Evolutionary conservation across 2,113 vertebrate genomes (phyloP).

Genomic region (Scolopax mira): DNA sequence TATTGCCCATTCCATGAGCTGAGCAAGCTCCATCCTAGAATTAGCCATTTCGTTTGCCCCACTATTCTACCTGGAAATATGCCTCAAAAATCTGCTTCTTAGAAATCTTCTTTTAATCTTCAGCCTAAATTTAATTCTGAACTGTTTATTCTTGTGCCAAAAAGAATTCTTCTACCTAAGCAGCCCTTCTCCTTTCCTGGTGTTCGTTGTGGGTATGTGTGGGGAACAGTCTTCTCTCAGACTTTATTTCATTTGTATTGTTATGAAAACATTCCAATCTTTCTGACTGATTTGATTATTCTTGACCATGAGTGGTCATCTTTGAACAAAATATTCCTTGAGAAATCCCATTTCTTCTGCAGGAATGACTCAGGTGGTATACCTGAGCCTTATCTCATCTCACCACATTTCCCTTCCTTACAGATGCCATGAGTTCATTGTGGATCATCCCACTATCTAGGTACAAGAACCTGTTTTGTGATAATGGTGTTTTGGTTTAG

Average conservation of each 20-base stretch:
- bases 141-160: not conserved
- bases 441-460: not conserved
- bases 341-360: not conserved
- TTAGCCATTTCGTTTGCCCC: not conserved
- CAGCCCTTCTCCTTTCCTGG: not conserved
- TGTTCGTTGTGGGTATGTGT: not conserved
- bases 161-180: not conserved
- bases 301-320: not conserved
- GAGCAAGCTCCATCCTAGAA: not conserved
- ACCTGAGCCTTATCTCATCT: not conserved
- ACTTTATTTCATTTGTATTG: not conserved
- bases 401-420: not conserved
- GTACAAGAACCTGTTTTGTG: not conserved
- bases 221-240: not conserved
- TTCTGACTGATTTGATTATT: not conserved
- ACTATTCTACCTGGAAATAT: not conserved
- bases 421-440: not conserved
- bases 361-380: not conserved
- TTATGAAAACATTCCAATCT: not conserved
- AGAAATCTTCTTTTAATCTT: not conserved
- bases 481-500: not conserved
- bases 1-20: not conserved
- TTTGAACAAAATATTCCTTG: not conserved
- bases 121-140: not conserved
- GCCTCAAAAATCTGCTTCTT: not conserved